Evolutionary conservation across 2,113 vertebrate species (phyloP).

Genomic region (Forbesichthys agassizii): DNA sequence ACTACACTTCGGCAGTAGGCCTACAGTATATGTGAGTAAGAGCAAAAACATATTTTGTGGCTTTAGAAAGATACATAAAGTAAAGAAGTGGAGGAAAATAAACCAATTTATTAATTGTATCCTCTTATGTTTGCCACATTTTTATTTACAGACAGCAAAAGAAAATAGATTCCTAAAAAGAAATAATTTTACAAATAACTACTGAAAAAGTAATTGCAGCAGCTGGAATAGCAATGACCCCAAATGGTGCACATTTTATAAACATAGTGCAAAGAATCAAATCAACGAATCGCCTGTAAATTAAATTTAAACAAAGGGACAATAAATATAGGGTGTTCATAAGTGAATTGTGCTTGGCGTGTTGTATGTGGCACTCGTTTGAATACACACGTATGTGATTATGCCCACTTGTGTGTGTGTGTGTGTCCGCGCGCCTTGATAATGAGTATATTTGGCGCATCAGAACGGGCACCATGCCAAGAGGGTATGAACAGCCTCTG

Average conservation of each 20-base stretch:
- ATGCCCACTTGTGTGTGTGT: neutral
- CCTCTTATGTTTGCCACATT: no score
- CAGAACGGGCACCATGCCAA: constrained; percentile 51
- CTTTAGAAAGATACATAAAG: neutral
- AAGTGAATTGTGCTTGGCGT: neutral
- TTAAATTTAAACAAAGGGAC: no score
- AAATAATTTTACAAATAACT: no score
- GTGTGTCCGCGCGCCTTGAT: constrained; percentile 28
- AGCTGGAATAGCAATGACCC: neutral
- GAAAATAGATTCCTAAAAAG: no score
- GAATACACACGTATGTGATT: constrained; percentile 3
- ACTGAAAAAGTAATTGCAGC: no score
- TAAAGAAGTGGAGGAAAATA: no score
- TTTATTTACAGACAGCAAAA: no score
- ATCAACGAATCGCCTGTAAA: neutral
- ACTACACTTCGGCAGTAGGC: constrained; percentile 37
- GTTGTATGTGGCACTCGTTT: neutral
- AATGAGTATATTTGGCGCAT: constrained; percentile 62
- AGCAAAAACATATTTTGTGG: constrained; percentile 16
- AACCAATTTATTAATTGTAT: no score
- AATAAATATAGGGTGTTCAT: neutral
- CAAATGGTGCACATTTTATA: neutral
- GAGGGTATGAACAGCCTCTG: constrained; percentile 32
- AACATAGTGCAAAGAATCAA: neutral
- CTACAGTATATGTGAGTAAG: constrained; percentile 35